Conservation (phyloP, 2,113 vertebrate genomes). For the Pantherophis guttatus region DNA sequence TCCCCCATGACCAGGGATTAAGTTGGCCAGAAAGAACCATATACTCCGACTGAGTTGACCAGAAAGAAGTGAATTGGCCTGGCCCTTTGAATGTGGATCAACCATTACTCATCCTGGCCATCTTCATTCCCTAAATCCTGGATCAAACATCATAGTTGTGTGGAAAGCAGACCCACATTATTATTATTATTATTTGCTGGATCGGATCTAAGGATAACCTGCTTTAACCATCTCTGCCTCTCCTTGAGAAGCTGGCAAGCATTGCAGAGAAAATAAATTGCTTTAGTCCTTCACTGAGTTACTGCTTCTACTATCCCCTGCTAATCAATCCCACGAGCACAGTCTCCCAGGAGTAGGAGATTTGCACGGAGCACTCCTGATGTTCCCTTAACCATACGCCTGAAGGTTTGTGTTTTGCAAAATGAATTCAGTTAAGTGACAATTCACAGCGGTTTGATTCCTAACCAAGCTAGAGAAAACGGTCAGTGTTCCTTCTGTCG, state of each 20-base stretch:
- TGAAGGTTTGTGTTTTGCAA: neutral
- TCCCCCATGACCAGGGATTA: too few relatives aligned
- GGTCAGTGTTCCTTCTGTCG: neutral
- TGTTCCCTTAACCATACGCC: neutral
- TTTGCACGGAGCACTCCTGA: neutral
- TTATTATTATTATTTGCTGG: neutral
- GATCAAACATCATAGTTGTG: neutral
- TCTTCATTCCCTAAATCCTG: neutral
- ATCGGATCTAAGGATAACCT: too few relatives aligned
- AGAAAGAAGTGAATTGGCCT: neutral
- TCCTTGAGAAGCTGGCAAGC: neutral
- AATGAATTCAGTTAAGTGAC: too few relatives aligned
- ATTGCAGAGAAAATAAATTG: neutral
- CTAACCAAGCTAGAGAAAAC: rapidly evolving
- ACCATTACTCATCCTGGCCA: neutral
- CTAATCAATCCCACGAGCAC: neutral
- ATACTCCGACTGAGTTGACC: neutral
- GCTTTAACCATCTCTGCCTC: too few relatives aligned
- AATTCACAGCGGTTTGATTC: neutral
- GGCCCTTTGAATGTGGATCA: rapidly evolving
- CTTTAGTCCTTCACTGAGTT: neutral
- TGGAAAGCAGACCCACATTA: neutral
- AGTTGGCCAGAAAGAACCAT: neutral
- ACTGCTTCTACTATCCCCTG: neutral
- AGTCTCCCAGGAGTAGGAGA: neutral